Percentiles rank a stretch among this genome's conserved stretches.
phyloP scores from a whole-genome alignment of 2,888 invertebrate genomes.

The Tridacna crocea region DNA sequence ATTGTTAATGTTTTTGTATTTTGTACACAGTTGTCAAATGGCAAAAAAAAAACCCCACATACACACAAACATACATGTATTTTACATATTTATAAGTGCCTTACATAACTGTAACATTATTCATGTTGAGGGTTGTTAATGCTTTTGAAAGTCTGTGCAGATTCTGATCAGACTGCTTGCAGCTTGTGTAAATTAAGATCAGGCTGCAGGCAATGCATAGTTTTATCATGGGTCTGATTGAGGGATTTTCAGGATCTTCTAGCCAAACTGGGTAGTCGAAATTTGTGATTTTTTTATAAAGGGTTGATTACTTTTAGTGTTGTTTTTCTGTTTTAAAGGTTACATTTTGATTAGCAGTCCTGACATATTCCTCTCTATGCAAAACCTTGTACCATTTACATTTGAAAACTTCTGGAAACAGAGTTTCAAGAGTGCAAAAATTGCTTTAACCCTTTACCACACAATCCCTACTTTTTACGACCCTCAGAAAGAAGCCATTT shows the following conservation, averaged over 20 bases:
- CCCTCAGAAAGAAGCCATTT: neutral
- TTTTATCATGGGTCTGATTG: neutral
- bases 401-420: too few species aligned
- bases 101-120: neutral
- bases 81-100: neutral
- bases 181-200: neutral
- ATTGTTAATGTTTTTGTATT: too few species aligned
- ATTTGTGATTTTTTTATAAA: too few species aligned
- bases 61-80: neutral
- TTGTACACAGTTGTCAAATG: neutral
- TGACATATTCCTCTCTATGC: too few species aligned
- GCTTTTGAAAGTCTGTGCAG: too few species aligned
- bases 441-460: neutral
- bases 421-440: too few species aligned
- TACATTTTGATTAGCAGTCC: too few species aligned
- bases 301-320: too few species aligned
- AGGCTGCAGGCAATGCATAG: neutral
- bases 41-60: neutral
- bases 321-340: too few species aligned
- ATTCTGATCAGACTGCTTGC: neutral
- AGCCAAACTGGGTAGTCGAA: neutral
- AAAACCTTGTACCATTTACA: too few species aligned
- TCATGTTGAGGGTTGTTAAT: neutral
- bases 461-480: neutral
- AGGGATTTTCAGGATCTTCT: neutral